Evolutionary conservation across 2,888 invertebrate genomes (phyloP).

Genomic region (Acheta domesticus): DNA sequence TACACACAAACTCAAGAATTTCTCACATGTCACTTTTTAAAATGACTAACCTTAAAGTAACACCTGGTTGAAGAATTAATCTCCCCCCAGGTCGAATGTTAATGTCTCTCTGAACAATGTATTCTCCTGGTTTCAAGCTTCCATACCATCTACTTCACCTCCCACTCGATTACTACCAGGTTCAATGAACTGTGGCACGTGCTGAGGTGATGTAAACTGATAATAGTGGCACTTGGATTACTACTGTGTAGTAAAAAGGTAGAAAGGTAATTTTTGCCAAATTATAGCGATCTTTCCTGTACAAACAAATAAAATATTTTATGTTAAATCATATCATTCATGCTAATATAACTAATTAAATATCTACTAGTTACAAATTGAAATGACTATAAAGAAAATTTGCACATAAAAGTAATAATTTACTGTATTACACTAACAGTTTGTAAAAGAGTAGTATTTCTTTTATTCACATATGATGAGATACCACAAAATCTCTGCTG

Average conservation of each 20-base stretch:
- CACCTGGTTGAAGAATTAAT: conserved; percentile 82
- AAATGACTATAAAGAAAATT: neutral
- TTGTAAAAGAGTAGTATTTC: no score
- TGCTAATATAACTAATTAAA: neutral
- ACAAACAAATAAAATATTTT: conserved; percentile 27
- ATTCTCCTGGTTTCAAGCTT: conserved; percentile 79
- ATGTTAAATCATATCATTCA: neutral
- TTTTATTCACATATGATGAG: no score
- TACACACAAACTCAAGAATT: neutral
- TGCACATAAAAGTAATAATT: no score
- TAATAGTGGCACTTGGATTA: conserved; percentile 79
- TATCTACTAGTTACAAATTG: neutral
- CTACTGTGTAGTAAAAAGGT: conserved; percentile 88
- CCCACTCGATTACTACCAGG: conserved; percentile 72
- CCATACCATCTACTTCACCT: conserved; percentile 90
- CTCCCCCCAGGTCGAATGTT: conserved; percentile 91
- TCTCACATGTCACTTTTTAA: neutral
- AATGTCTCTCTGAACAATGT: conserved; percentile 89
- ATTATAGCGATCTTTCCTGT: conserved; percentile 86
- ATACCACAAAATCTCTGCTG: no score
- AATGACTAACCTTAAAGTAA: conserved; percentile 59
- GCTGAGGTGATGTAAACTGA: conserved; percentile 69
- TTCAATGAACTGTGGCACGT: conserved; percentile 71
- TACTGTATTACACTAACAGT: no score
- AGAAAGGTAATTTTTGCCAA: conserved; percentile 87